These are phyloP conservation scores for Bhutanitis thaidina DNA, from an alignment of 2,888 invertebrate genomes.

Conservation along the genomic window DNA sequence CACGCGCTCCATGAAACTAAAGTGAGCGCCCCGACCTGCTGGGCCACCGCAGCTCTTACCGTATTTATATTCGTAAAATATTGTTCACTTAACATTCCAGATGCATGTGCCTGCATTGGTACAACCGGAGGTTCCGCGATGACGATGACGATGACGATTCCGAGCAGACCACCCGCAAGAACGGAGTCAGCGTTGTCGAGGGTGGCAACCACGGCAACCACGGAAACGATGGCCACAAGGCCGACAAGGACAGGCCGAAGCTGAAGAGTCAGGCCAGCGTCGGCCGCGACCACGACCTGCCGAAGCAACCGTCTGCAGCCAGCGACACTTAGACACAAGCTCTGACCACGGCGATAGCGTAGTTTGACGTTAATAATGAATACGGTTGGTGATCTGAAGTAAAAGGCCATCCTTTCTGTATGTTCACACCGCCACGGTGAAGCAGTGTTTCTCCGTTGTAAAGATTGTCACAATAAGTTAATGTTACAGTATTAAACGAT, in stretches of 20 bases:
- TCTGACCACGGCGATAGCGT: conserved; percentile 35
- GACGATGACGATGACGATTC: conserved; percentile 60
- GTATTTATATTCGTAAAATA: no score
- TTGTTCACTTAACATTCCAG: conserved; percentile 65
- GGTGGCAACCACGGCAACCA: conserved; percentile 38
- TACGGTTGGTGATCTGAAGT: conserved; percentile 7
- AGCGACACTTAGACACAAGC: conserved; percentile 66
- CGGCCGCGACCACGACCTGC: conserved; percentile 80
- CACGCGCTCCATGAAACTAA: no score
- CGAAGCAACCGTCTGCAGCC: conserved; percentile 69
- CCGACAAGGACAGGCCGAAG: conserved; percentile 49
- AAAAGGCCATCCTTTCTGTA: conserved; percentile 16
- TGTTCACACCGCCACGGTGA: not conserved
- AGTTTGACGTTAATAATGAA: conserved; percentile 23
- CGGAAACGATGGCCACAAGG: conserved; percentile 36
- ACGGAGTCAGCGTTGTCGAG: conserved; percentile 70
- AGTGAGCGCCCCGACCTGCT: no score
- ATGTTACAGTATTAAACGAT: no score
- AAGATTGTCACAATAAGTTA: no score
- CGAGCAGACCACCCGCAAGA: conserved; percentile 64
- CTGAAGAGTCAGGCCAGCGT: conserved; percentile 66
- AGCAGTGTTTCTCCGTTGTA: no score
- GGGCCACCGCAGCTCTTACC: no score
- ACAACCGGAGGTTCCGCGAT: conserved; percentile 68
- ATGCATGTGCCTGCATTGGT: conserved; percentile 84